phyloP scores from a whole-genome alignment of 2,888 invertebrate genomes.

The Aporophyla nigra region DNA sequence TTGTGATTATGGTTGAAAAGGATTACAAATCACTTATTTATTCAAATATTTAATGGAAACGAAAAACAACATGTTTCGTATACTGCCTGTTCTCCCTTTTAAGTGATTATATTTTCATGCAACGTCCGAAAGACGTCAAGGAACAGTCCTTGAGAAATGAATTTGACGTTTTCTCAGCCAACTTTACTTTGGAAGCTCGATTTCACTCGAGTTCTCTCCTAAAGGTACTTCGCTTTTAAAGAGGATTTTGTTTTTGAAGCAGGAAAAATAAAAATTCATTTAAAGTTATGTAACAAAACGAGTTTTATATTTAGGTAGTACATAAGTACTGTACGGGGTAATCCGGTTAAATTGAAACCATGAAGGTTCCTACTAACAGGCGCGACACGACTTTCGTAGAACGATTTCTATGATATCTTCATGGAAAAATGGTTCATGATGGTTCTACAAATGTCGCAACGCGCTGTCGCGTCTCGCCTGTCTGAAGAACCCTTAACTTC shows the following conservation, averaged over 20 bases:
- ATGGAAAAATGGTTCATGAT: too few species aligned
- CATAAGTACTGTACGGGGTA: neutral
- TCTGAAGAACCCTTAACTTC: too few species aligned
- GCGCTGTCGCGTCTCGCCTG: too few species aligned
- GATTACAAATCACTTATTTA: neutral
- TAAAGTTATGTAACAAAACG: neutral
- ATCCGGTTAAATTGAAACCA: neutral
- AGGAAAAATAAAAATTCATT: neutral
- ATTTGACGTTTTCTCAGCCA: constrained; percentile 53
- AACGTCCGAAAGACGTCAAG: constrained; percentile 31
- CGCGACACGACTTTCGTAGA: too few species aligned
- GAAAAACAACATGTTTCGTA: neutral
- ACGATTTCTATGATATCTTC: too few species aligned
- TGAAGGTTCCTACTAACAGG: too few species aligned
- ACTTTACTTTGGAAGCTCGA: constrained; percentile 54
- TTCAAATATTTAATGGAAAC: neutral
- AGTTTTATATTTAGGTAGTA: too few species aligned
- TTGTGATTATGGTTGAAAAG: neutral
- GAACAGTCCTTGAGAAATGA: constrained; percentile 52
- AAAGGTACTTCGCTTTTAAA: constrained; percentile 39
- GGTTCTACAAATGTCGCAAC: too few species aligned
- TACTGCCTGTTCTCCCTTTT: neutral
- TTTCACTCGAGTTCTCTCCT: constrained; percentile 49
- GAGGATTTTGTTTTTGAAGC: constrained; percentile 21
- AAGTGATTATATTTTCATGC: constrained; percentile 41